A percentile compares a stretch with the other conserved stretches of the same genome.
Conservation (phyloP, 92 coral and sea anemone species). For the Scolanthus callimorphus region DNA sequence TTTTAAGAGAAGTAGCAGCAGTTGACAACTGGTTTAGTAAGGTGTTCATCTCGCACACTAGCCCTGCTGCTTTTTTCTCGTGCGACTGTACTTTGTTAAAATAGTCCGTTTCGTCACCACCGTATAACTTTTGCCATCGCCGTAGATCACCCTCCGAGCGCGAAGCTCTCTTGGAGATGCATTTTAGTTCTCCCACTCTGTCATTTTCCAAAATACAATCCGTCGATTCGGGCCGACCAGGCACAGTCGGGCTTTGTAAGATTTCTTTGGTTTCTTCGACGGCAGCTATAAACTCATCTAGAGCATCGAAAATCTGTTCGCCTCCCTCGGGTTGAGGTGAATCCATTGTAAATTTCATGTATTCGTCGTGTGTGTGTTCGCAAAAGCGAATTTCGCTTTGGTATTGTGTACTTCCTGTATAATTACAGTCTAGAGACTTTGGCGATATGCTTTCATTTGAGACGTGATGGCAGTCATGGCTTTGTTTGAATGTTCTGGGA, state of each 20-base stretch:
- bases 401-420: neutral
- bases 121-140: slow-evolving; percentile 24
- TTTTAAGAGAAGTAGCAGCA: slow-evolving; percentile 76
- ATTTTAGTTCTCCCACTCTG: slow-evolving; percentile 17
- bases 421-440: no score
- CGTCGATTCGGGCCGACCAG: slow-evolving; percentile 56
- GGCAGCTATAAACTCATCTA: slow-evolving; percentile 84
- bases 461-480: neutral
- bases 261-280: slow-evolving; percentile 87
- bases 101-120: slow-evolving; percentile 64
- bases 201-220: slow-evolving; percentile 27
- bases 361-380: no score
- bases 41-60: slow-evolving; percentile 82
- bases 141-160: slow-evolving; percentile 57
- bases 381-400: neutral
- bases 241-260: slow-evolving; percentile 73
- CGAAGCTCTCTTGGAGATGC: slow-evolving; percentile 17
- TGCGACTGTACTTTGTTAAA: slow-evolving; percentile 41
- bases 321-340: slow-evolving; percentile 21
- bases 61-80: slow-evolving; percentile 71
- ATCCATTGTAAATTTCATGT: slow-evolving; percentile 11
- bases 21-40: slow-evolving; percentile 72
- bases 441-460: neutral
- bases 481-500: neutral
- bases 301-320: slow-evolving; percentile 61